Evolutionary conservation across 2,113 vertebrate species (phyloP).

Genomic region (Hystrix brachyura): DNA sequence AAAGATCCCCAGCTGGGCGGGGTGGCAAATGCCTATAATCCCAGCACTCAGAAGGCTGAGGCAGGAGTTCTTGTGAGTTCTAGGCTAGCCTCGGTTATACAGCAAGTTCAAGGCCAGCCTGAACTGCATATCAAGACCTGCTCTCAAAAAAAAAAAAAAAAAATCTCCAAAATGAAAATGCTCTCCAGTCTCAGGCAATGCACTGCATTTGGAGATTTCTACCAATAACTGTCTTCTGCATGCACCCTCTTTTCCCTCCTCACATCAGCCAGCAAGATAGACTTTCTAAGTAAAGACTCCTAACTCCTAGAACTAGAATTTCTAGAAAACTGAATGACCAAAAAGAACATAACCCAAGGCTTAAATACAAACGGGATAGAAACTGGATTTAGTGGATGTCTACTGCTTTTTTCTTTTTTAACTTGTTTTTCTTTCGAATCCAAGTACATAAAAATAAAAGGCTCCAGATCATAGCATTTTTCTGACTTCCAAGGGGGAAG

Average conservation of each 20-base stretch:
- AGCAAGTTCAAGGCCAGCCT: not conserved
- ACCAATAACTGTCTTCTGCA: not conserved
- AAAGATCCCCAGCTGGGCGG: too few species aligned
- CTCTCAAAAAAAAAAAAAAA: not conserved
- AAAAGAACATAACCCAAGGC: constrained; percentile 28
- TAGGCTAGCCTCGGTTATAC: not conserved
- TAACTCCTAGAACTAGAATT: not conserved
- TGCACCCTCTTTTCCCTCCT: not conserved
- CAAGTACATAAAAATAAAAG: not conserved
- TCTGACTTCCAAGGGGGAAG: constrained; percentile 49
- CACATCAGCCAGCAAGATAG: not conserved
- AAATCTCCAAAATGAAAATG: not conserved
- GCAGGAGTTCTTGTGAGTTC: not conserved
- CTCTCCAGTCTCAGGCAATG: constrained; percentile 24
- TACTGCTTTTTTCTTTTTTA: constrained; percentile 42
- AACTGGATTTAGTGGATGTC: not conserved
- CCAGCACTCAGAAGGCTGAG: not conserved
- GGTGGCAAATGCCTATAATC: not conserved
- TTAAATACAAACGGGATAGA: not conserved
- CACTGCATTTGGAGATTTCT: not conserved
- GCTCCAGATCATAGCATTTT: not conserved
- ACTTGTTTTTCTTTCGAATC: constrained; percentile 50
- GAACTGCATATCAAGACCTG: not conserved
- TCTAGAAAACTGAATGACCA: constrained; percentile 29
- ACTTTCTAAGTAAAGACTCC: constrained; percentile 24